Evolutionary conservation across 2,888 invertebrate species (phyloP), one percentile per base, ranked within the genome.

Genomic region (Coecobrya sp.): DNA sequence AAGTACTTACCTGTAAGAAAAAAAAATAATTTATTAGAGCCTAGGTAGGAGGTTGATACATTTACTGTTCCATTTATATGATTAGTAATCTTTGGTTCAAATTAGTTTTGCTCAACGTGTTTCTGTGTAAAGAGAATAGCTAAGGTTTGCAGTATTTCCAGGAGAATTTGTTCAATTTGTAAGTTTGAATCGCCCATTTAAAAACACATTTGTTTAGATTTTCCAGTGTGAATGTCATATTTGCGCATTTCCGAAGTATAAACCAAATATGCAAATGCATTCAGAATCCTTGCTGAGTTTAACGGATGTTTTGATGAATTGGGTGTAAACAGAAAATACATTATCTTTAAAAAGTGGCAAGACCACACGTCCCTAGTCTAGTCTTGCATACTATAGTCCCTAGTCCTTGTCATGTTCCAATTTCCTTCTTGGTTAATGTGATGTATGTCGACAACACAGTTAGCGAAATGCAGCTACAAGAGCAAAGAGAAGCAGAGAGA

Each of bases 281-380:
- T 27, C 30, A 30, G 7, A 68, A 68, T 62, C 68, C 30, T 16
- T 10, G 25, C 62, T 62, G 3, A 13, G 16, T 55, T n/a, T 55
- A 55, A 55, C 55, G 55, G 55, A n/a, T n/a, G 25, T 62, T 79
- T 79, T 79, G 49, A 52, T 52, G 16, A 79, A 79, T 79, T 79
- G 7, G 52, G 22, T 52, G 79, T 79, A 79, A 49, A 79, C 52
- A 79, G 27, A 79, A 79, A 25, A 49, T 76, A 25, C 52, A 52
- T 79, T 42, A 52, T 76, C 11, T 27, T 19, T 27, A 76, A 49
- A 49, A 49, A 22, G 10, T n/a, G 45, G 52, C 16, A 16, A 49
- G 27, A 49, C 79, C 52, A 52, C 49, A 27, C 27, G 22, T 13
- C 2, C 22, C n/a, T 45, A 36, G 42, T 36, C 27, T 27, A 3